Base-by-base conservation (phyloP, 1,140 invertebrate species). In the Platyura marginata region DNA sequence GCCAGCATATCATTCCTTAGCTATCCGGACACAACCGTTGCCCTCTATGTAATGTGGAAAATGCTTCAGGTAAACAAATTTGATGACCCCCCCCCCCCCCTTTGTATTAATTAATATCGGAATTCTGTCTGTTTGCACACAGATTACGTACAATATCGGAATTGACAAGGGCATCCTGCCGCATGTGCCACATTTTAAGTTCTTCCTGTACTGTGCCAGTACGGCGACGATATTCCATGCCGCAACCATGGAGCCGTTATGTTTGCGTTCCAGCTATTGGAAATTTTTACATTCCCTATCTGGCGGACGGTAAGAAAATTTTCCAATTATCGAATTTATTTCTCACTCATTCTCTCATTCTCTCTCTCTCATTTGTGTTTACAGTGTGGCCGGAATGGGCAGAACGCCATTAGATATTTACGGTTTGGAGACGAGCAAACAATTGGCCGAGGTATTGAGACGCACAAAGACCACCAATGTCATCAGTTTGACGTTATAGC, bases 181-280 rank as follows among this genome's bases (percentile, higher is more conserved):
- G 38, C 63, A 69, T 47, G 51, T 81, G 16, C 75, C 73, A 21
- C 68, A 73, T 44, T 77, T 75, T 43, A 68, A 64, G 43, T 62
- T 75, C 18, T 65, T 85, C 36, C 62, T 87, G n/a, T 87, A 88
- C 56, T 75, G 78, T 41, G 63, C 82, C 48, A 81, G 81, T 46
- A 87, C 82, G 8, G 79, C 81, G 19, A 58, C 83, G 49, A 64
- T 88, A 13, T 86, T 90, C 53, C 83, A 87, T 64, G 75, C 74
- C 32, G 83, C 79, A 47, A 71, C 87, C 21, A 46, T 87, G 41
- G 83, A 88, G 55, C 82, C 84, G 11, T 73, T 80, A 45, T 78
- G 76, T 53, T 59, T 90, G 33, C 68, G 84, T 51, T 65, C 78
- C 10, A 82, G 81, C n/a, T 90, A 90, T 59, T 86, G 78, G 71